These are phyloP conservation scores for Agriopis aurantiaria DNA, from an alignment of 2,888 invertebrate genomes.

Conservation along the genomic window DNA sequence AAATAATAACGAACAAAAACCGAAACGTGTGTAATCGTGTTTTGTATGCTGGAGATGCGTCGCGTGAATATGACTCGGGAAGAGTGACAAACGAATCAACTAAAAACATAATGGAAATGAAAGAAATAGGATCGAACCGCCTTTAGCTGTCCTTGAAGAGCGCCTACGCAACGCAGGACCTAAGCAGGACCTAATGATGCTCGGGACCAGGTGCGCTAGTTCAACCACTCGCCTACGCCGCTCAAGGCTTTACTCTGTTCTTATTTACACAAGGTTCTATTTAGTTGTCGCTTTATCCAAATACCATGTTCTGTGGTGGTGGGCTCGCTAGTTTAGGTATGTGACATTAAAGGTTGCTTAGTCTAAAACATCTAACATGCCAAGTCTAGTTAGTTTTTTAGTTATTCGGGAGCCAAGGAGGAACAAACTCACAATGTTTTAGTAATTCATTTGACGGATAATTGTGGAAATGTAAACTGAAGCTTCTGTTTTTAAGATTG, in stretches of 20 bases:
- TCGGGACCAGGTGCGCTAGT: slow-evolving; percentile 61
- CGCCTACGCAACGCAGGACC: slow-evolving; percentile 74
- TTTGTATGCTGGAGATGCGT: slow-evolving; percentile 69
- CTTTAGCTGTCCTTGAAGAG: slow-evolving; percentile 70
- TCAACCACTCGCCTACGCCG: slow-evolving; percentile 55
- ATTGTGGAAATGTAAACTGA: slow-evolving; percentile 64
- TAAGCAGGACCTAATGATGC: slow-evolving; percentile 53
- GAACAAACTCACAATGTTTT: slow-evolving; percentile 60
- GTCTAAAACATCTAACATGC: slow-evolving; percentile 76
- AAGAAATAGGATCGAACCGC: slow-evolving; percentile 65
- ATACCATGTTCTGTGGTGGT: slow-evolving; percentile 74
- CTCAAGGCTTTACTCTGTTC: slow-evolving; percentile 54
- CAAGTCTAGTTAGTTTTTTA: slow-evolving; percentile 59
- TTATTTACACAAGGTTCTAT: slow-evolving; percentile 49
- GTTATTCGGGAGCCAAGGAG: slow-evolving; percentile 76
- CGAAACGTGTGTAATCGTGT: slow-evolving; percentile 73
- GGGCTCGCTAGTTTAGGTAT: slow-evolving; percentile 66
- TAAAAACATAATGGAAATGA: slow-evolving; percentile 59
- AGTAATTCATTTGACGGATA: slow-evolving; percentile 55
- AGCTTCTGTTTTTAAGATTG: neutral
- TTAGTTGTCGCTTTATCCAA: slow-evolving; percentile 53
- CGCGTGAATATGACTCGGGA: slow-evolving; percentile 79
- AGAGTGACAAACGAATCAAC: slow-evolving; percentile 70
- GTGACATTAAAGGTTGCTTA: slow-evolving; percentile 63
- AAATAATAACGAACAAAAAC: slow-evolving; percentile 55